Conservation (phyloP, 2,797 vertebrate species). For the Phyllotis vaccarum region DNA sequence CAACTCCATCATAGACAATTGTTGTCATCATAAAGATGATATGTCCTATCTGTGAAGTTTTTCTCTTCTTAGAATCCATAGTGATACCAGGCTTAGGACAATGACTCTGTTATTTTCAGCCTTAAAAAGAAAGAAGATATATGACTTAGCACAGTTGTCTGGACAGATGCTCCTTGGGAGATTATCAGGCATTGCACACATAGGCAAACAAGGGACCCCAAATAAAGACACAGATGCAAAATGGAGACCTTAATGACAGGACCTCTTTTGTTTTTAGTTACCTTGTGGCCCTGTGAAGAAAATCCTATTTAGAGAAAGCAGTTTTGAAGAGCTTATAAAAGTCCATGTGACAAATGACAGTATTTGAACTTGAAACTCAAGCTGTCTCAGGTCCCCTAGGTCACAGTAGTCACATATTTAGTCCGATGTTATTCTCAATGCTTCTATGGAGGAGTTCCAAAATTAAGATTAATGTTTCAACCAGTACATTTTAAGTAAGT, state of each 20-base stretch:
- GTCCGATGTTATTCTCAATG: neutral
- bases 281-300: neutral
- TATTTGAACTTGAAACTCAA: neutral
- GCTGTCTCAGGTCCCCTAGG: neutral
- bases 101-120: neutral
- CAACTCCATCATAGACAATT: neutral
- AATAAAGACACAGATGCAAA: neutral
- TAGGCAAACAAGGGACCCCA: too few species aligned
- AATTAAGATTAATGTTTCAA: slow-evolving; percentile 3
- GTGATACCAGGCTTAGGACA: neutral
- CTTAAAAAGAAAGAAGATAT: neutral
- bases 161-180: neutral
- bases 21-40: neutral
- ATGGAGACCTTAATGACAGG: neutral
- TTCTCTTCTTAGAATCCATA: neutral
- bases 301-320: neutral
- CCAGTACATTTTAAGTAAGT: neutral
- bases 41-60: neutral
- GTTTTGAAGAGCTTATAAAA: neutral
- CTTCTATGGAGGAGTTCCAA: neutral
- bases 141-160: too few species aligned
- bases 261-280: neutral
- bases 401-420: neutral
- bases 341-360: neutral
- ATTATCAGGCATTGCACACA: neutral